Percentiles rank a stretch among this genome's conserved stretches.
phyloP scores from a whole-genome alignment of 2,797 vertebrate species.

The Naso thynnoides region DNA sequence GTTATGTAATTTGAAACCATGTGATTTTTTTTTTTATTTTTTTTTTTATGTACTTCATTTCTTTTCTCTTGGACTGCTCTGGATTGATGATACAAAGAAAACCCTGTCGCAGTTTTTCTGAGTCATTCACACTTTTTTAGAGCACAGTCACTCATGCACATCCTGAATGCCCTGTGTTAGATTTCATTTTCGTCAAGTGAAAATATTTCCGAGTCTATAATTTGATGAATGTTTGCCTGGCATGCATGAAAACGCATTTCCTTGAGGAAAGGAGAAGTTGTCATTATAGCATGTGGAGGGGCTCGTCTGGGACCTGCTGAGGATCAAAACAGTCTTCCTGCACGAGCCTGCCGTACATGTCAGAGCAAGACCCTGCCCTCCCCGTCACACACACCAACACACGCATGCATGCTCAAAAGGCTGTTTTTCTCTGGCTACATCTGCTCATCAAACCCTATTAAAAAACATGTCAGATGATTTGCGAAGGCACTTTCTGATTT shows the following conservation, averaged over 20 bases:
- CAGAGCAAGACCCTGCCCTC: conserved; percentile 71
- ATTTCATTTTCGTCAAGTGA: conserved; percentile 53
- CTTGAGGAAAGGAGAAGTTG: conserved; percentile 75
- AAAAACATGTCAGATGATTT: conserved; percentile 32
- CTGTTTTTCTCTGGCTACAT: conserved; percentile 59
- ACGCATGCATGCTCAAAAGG: conserved; percentile 19
- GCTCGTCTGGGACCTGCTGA: conserved; percentile 61
- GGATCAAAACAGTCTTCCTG: conserved; percentile 80
- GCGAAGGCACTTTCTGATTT: conserved; percentile 21
- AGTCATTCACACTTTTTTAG: conserved; percentile 26
- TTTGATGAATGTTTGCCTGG: conserved; percentile 59
- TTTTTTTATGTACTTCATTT: conserved; percentile 11
- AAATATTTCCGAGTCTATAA: conserved; percentile 70
- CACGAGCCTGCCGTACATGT: conserved; percentile 74
- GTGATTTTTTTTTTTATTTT: conserved; percentile 35
- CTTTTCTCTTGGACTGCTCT: background rate
- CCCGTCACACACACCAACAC: conserved; percentile 39
- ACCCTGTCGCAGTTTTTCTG: conserved; percentile 5
- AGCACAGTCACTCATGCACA: conserved; percentile 8
- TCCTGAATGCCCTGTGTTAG: conserved; percentile 16
- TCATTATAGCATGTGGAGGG: conserved; percentile 79
- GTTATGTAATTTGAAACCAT: conserved; percentile 51
- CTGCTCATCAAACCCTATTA: conserved; percentile 38
- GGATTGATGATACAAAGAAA: conserved; percentile 6
- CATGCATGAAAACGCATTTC: conserved; percentile 71